Base-by-base conservation (phyloP, 2,888 invertebrate genomes). In the Tuta absoluta region DNA sequence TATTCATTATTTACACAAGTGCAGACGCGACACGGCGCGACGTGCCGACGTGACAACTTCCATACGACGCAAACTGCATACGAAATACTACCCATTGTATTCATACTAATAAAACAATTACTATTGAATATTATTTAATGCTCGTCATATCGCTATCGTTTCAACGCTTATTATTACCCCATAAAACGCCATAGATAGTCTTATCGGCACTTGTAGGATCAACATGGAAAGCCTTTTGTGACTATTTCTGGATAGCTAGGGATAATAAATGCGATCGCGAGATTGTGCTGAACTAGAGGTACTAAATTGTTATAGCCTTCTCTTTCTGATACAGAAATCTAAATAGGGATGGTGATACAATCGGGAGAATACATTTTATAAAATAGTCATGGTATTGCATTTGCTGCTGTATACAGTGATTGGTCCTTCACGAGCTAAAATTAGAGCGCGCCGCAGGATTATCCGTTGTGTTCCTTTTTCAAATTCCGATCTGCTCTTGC, bases 381-480 rank as follows among this genome's bases (percentile, higher is more conserved):
- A 17, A 45, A 45, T 45, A n/a, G n/a, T 45, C 45, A 4, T n/a
- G n/a, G 45, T 45, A 45, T 45, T 45, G 45, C 45, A 17, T 45
- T 45, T 45, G 45, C 45, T 23, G 51, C 51, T 24, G 41, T 1
- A 19, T 33, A 61, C 61, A 61, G 53, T 38, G 51, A 53, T 62
- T 62, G 53, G 53, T 23, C 51, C 51, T n/a, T 75, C 76, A 71
- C 73, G 71, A 57, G 70, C 75, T 78, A 83, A 82, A 72, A 81
- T 79, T 82, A 82, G 82, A 75, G 72, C 71, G 66, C 72, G 72
- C 70, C 74, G 67, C 69, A 66, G 72, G 69, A 69, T 69, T 72
- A 69, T 64, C 65, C 51, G 74, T 68, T 72, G 68, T 77, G 77
- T 76, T 77, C 76, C 77, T 79, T 79, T 56, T 80, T 81, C 65